Conservation (phyloP, 2,797 vertebrate genomes). For the Parauchenoglanis ngamensis region DNA sequence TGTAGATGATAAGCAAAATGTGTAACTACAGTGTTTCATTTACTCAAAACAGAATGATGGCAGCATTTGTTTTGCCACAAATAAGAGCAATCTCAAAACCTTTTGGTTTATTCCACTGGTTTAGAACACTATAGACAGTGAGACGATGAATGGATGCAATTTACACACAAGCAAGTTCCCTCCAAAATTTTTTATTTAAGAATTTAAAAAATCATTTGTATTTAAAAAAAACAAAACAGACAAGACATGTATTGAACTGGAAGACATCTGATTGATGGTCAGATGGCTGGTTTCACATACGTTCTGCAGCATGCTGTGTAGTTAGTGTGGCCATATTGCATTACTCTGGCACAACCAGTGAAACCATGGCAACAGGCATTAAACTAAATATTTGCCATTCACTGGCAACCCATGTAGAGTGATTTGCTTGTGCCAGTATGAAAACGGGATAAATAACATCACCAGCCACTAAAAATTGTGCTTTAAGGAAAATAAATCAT, state of each 20-base stretch:
- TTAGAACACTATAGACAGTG: neutral
- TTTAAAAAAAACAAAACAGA: neutral
- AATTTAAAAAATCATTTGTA: neutral
- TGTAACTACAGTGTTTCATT: neutral
- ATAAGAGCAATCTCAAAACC: neutral
- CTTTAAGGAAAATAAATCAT: neutral
- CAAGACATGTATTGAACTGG: neutral
- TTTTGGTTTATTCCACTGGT: neutral
- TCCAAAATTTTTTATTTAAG: neutral
- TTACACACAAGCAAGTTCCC: neutral
- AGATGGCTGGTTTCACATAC: slow-evolving; percentile 16
- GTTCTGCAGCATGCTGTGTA: neutral
- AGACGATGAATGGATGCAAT: neutral
- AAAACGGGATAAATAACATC: neutral
- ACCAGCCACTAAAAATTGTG: neutral
- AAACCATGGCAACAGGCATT: slow-evolving; percentile 12
- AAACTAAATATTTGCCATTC: neutral
- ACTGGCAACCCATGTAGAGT: neutral
- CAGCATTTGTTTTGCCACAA: neutral
- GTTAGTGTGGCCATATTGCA: neutral
- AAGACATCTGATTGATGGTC: neutral
- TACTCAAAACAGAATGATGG: neutral
- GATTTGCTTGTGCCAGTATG: neutral
- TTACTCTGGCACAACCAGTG: slow-evolving; percentile 2
- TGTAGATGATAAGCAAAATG: neutral